Evolutionary conservation across 1,140 invertebrate genomes (phyloP).

Genomic region (Neocloeon triangulifer): DNA sequence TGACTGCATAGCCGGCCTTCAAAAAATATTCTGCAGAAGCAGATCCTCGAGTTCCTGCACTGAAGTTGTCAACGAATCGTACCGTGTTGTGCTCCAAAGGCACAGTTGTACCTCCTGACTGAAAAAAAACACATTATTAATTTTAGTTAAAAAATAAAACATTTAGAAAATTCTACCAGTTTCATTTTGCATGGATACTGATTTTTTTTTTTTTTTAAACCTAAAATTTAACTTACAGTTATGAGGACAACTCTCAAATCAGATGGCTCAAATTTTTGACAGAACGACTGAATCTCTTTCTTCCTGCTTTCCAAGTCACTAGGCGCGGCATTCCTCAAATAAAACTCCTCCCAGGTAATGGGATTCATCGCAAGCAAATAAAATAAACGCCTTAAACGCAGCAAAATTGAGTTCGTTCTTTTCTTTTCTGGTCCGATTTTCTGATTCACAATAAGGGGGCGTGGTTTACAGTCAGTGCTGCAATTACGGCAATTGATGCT

Average conservation of each 20-base stretch:
- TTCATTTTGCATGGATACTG: too few species aligned
- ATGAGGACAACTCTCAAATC: conserved; percentile 47
- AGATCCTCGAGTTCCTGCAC: conserved; percentile 81
- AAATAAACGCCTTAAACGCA: too few species aligned
- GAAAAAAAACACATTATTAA: conserved; percentile 14
- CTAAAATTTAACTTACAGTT: conserved; percentile 32
- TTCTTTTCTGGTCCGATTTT: too few species aligned
- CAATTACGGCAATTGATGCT: too few species aligned
- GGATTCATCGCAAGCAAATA: too few species aligned
- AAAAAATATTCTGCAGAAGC: conserved; percentile 92
- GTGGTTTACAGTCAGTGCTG: too few species aligned
- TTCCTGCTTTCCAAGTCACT: conserved; percentile 46
- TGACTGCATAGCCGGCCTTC: conserved; percentile 49
- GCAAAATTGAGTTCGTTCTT: too few species aligned
- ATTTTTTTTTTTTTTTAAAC: too few species aligned
- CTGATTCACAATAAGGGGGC: too few species aligned
- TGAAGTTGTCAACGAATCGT: conserved; percentile 96
- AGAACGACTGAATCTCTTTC: conserved; percentile 43
- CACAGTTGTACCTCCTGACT: conserved; percentile 91
- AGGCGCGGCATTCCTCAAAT: conserved; percentile 45
- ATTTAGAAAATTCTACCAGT: conserved; percentile 5
- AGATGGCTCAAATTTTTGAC: conserved; percentile 31
- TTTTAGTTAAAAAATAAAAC: conserved; percentile 5
- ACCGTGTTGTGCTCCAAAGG: conserved; percentile 94
- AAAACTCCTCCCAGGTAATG: conserved; percentile 56